Percentiles rank a stretch among this genome's conserved stretches.
These are phyloP conservation scores for Tetramorium simillimum DNA, from an alignment of 1,140 invertebrate species.

Conservation along the genomic window DNA sequence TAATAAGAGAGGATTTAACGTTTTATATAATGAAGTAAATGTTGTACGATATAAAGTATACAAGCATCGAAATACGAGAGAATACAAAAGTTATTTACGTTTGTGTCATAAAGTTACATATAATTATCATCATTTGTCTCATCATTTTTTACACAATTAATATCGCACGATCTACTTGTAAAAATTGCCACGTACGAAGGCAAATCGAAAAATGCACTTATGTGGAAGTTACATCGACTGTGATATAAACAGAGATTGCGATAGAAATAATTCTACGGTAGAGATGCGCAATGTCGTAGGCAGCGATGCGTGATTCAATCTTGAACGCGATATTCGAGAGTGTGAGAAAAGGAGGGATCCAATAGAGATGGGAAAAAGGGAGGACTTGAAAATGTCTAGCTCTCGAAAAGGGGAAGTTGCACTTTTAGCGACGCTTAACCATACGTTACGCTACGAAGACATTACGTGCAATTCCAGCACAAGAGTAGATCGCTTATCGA, in stretches of 20 bases:
- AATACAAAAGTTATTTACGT: slow-evolving; percentile 26
- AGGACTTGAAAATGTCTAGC: slow-evolving; percentile 7
- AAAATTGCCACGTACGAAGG: not conserved
- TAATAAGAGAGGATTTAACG: slow-evolving; percentile 3
- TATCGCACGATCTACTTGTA: not conserved
- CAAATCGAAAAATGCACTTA: not conserved
- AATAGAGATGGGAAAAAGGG: not conserved
- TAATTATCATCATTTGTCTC: not conserved
- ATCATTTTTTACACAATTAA: not conserved
- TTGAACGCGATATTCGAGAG: slow-evolving; percentile 38
- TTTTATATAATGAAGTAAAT: slow-evolving; percentile 21
- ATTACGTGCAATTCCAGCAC: slow-evolving; percentile 25
- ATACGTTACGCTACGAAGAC: slow-evolving; percentile 51
- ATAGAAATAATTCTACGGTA: slow-evolving; percentile 33
- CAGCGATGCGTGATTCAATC: slow-evolving; percentile 45
- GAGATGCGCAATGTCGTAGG: not conserved
- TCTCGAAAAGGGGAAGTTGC: slow-evolving; percentile 45
- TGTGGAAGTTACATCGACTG: not conserved
- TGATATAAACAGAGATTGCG: not conserved
- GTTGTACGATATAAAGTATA: not conserved
- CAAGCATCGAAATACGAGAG: not conserved
- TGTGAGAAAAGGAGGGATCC: not conserved
- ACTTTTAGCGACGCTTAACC: slow-evolving; percentile 49
- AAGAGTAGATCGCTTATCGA: slow-evolving; percentile 63
- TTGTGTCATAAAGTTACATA: not conserved